Percentiles rank a stretch among this genome's conserved stretches.
Conservation (phyloP, 2,797 vertebrate species). For the Bryconaethiops microstoma region DNA sequence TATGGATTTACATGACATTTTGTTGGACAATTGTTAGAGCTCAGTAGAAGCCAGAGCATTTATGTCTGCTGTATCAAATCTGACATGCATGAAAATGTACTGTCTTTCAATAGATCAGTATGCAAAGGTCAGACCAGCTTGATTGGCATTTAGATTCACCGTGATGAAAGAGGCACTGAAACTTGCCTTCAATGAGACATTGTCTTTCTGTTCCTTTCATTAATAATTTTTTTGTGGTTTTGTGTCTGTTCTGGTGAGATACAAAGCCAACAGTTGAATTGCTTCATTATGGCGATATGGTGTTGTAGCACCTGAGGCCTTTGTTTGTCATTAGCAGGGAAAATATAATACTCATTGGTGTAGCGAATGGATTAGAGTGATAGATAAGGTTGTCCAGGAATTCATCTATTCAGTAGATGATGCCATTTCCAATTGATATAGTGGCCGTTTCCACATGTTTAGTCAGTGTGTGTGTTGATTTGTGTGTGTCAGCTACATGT, state of each 20-base stretch:
- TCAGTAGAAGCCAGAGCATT: background rate
- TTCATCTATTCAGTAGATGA: conserved; percentile 47
- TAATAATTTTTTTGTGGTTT: conserved; percentile 31
- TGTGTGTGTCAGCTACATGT: background rate
- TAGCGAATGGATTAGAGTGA: conserved; percentile 54
- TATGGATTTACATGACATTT: background rate
- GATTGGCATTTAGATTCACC: conserved; percentile 31
- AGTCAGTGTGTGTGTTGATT: conserved; percentile 4
- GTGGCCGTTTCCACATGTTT: conserved; percentile 40
- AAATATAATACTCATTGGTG: conserved; percentile 40
- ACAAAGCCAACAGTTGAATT: conserved; percentile 34
- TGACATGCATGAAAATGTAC: background rate
- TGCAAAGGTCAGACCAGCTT: conserved; percentile 34
- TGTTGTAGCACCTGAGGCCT: conserved; percentile 38
- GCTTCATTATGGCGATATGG: conserved; percentile 29
- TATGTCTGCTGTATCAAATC: conserved; percentile 9
- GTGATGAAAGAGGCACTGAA: background rate
- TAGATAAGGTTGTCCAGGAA: conserved; percentile 47
- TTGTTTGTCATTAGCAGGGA: conserved; percentile 48
- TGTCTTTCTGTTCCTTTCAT: conserved; percentile 15
- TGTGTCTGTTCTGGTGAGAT: conserved; percentile 41
- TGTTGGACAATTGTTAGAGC: background rate
- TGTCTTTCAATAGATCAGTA: conserved; percentile 1
- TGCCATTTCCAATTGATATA: conserved; percentile 47
- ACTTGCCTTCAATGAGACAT: background rate